Evolutionary conservation across 2,113 vertebrate genomes (phyloP).

Genomic region (Halcyon senegalensis): DNA sequence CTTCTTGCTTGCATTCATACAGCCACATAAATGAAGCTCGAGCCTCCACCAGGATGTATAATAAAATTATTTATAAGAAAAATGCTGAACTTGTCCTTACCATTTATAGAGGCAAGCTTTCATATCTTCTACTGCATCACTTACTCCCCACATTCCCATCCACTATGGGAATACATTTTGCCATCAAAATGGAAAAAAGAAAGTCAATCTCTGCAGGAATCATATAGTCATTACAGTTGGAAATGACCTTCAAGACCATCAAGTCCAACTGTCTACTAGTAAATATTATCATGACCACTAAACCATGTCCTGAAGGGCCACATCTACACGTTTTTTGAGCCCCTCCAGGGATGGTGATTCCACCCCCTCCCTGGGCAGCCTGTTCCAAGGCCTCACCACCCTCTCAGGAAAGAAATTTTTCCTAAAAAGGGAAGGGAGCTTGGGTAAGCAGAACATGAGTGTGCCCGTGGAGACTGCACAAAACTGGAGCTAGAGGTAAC

Average conservation of each 20-base stretch:
- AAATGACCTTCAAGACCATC: too few relatives aligned
- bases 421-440: neutral
- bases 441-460: neutral
- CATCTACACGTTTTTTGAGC: too few relatives aligned
- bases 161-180: neutral
- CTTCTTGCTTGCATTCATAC: neutral
- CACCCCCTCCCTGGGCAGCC: too few relatives aligned
- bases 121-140: neutral
- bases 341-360: too few relatives aligned
- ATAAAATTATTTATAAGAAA: neutral
- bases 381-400: too few relatives aligned
- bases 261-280: too few relatives aligned
- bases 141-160: neutral
- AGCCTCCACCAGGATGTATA: neutral
- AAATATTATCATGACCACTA: too few relatives aligned
- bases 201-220: neutral
- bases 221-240: too few relatives aligned
- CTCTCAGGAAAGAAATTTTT: too few relatives aligned
- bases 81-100: neutral
- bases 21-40: neutral
- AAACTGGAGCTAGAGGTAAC: neutral
- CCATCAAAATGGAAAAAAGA: neutral
- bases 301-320: too few relatives aligned
- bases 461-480: neutral
- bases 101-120: neutral